Conservation (phyloP, 30 jellyfish, hydroid and myxozoan genomes). For the Phacellophora camtschatica region DNA sequence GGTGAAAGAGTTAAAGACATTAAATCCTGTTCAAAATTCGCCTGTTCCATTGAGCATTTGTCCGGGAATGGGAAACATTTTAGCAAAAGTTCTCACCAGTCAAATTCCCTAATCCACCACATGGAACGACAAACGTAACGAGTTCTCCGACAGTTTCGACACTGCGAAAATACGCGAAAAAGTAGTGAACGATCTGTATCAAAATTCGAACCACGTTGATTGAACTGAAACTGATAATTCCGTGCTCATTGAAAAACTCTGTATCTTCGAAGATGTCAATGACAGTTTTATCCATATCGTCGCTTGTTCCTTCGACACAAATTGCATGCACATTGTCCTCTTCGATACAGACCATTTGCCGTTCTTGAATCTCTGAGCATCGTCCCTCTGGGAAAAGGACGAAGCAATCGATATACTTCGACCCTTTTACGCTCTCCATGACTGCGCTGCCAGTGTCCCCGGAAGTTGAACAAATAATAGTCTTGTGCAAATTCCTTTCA, state of each 20-base stretch:
- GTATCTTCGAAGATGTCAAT: constrained; percentile 4
- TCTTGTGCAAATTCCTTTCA: background rate
- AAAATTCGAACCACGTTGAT: constrained; percentile 57
- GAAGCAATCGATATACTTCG: constrained; percentile 24
- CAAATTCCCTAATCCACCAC: constrained; percentile 91
- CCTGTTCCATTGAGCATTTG: too few relatives aligned
- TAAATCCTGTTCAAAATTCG: too few relatives aligned
- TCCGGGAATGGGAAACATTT: too few relatives aligned
- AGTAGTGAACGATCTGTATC: constrained; percentile 71
- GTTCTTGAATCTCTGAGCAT: constrained; percentile 77
- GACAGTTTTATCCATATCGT: constrained; percentile 59
- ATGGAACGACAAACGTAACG: constrained; percentile 65
- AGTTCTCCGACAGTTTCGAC: constrained; percentile 29
- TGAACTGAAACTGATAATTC: constrained; percentile 56
- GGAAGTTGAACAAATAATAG: constrained; percentile 76
- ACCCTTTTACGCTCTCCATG: constrained; percentile 57
- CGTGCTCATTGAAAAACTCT: constrained; percentile 11
- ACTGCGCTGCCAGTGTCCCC: constrained; percentile 98
- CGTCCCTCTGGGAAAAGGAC: constrained; percentile 74
- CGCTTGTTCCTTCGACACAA: constrained; percentile 67
- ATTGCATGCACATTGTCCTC: constrained; percentile 65
- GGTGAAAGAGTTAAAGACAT: too few relatives aligned
- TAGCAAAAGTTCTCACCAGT: too few relatives aligned
- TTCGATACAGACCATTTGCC: constrained; percentile 68
- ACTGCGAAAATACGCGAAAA: constrained; percentile 50